These are phyloP conservation scores for Paratrypauchen microcephalus DNA, from an alignment of 2,797 vertebrate genomes.

Conservation along the genomic window DNA sequence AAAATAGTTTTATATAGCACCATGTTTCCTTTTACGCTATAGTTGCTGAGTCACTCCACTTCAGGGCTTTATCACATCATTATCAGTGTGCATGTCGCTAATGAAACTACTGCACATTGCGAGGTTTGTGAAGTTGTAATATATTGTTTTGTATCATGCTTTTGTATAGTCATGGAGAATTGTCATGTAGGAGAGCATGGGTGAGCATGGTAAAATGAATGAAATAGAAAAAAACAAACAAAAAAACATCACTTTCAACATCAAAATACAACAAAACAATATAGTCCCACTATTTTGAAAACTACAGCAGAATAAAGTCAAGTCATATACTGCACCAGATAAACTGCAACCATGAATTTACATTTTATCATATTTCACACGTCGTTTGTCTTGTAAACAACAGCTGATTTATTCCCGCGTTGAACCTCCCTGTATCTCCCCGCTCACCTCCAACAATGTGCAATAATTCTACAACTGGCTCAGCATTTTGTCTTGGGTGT, in stretches of 20 bases:
- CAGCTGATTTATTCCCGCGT: neutral
- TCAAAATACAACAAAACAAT: neutral
- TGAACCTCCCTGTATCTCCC: constrained; percentile 9
- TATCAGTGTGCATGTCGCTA: too few species aligned
- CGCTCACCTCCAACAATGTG: constrained; percentile 14
- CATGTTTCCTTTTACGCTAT: too few species aligned
- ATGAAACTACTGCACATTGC: too few species aligned
- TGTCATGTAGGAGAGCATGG: too few species aligned
- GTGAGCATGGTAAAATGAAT: neutral
- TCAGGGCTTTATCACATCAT: too few species aligned
- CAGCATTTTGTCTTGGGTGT: constrained; percentile 33
- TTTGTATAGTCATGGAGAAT: too few species aligned
- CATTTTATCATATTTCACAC: neutral
- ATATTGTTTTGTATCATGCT: too few species aligned
- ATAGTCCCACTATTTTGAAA: neutral
- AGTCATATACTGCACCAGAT: neutral
- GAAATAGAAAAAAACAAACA: neutral
- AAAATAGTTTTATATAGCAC: too few species aligned
- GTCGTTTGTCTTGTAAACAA: constrained; percentile 1
- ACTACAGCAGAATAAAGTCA: neutral
- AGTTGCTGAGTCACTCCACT: too few species aligned
- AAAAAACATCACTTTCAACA: neutral
- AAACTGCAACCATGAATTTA: neutral
- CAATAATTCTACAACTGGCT: constrained; percentile 9
- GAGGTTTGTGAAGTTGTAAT: too few species aligned